Evolutionary conservation across 2,113 vertebrate species (phyloP).

Genomic region (Heterocephalus glaber): DNA sequence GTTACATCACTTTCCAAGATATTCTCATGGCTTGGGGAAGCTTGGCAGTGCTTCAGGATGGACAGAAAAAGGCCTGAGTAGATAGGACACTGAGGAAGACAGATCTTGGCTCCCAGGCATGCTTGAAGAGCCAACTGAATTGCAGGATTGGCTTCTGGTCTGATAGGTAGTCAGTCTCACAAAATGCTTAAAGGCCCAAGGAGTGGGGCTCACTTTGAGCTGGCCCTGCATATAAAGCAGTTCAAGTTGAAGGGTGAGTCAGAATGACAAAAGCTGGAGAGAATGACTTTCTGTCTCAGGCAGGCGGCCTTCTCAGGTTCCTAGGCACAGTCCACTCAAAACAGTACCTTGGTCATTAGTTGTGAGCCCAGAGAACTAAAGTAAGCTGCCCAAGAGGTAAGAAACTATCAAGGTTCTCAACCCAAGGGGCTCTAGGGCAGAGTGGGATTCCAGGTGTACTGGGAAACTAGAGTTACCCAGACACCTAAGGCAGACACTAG

Average conservation of each 20-base stretch:
- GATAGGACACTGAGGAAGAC: neutral
- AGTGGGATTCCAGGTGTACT: neutral
- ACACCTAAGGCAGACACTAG: neutral
- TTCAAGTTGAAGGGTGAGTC: too few relatives aligned
- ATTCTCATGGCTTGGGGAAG: neutral
- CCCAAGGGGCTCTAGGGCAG: neutral
- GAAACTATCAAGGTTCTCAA: neutral
- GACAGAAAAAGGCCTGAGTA: neutral
- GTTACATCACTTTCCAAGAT: neutral
- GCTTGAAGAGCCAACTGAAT: neutral
- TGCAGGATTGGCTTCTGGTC: neutral
- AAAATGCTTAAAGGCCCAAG: accelerated
- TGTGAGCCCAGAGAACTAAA: neutral
- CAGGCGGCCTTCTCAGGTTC: neutral
- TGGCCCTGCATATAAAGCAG: neutral
- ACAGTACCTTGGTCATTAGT: too few relatives aligned
- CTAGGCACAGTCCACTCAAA: neutral
- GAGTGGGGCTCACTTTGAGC: neutral
- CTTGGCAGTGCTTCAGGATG: neutral
- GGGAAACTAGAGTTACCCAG: neutral
- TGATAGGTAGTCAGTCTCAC: accelerated
- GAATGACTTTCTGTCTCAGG: accelerated
- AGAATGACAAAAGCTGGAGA: accelerated
- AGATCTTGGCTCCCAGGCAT: neutral
- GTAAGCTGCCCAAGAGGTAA: neutral